A percentile compares a stretch with the other conserved stretches of the same genome.
phyloP scores from a whole-genome alignment of 2,113 vertebrate genomes.

The Pantherophis guttatus region DNA sequence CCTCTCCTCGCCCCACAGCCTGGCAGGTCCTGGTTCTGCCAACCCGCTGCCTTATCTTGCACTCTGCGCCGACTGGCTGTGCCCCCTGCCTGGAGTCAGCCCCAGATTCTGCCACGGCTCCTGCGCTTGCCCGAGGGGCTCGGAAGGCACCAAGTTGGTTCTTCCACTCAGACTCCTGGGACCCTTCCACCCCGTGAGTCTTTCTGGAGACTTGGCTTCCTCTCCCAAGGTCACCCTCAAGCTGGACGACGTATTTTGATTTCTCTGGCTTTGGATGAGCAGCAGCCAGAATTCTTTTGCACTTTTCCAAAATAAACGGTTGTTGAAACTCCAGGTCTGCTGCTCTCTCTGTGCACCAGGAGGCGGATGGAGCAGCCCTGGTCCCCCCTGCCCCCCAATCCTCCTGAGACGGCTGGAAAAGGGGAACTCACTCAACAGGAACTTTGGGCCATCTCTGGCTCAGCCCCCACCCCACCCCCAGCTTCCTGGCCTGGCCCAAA shows the following conservation, averaged over 20 bases:
- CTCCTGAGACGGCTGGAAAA: background rate
- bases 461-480: rapidly evolving
- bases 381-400: background rate
- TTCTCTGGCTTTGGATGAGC: conserved; percentile 38
- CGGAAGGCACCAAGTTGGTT: background rate
- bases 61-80: too few relatives aligned
- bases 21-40: background rate
- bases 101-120: too few relatives aligned
- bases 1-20: background rate
- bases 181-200: background rate
- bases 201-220: background rate
- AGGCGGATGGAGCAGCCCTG: rapidly evolving
- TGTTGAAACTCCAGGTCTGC: conserved; percentile 13
- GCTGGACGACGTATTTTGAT: background rate
- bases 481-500: too few relatives aligned
- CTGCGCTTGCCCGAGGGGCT: background rate
- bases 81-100: background rate
- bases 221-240: background rate
- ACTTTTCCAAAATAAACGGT: conserved; percentile 66
- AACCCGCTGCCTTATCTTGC: background rate
- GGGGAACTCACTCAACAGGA: background rate
- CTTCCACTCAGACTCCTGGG: background rate
- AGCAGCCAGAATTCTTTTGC: conserved; percentile 46
- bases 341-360: background rate
- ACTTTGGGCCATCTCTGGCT: background rate